Conservation (phyloP, 2,888 invertebrate genomes). For the Serripes groenlandicus region DNA sequence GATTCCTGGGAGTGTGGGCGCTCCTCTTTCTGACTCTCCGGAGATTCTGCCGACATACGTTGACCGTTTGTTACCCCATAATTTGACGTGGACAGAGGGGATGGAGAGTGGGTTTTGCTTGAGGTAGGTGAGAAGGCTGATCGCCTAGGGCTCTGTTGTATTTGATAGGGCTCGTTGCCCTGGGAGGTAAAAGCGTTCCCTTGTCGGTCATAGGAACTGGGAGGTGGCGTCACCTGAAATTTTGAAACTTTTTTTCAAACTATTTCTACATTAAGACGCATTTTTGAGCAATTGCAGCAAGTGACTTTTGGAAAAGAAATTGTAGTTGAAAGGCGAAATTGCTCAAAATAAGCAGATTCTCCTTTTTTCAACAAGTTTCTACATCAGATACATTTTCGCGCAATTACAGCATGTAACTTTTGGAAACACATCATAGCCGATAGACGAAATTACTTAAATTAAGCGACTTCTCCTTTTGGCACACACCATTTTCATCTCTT, state of each 20-base stretch:
- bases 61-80: constrained; percentile 56
- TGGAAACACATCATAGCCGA: too few species aligned
- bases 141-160: constrained; percentile 51
- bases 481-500: too few species aligned
- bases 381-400: too few species aligned
- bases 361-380: too few species aligned
- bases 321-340: too few species aligned
- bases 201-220: constrained; percentile 24
- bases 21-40: constrained; percentile 47
- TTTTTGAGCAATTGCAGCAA: too few species aligned
- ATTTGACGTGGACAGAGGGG: constrained; percentile 53
- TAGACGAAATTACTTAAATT: too few species aligned
- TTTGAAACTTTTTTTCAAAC: not conserved
- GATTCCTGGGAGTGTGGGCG: constrained; percentile 50
- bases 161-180: constrained; percentile 20
- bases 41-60: constrained; percentile 44
- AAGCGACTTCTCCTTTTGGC: too few species aligned
- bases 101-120: constrained; percentile 65
- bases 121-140: constrained; percentile 62
- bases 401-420: too few species aligned
- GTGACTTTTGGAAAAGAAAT: too few species aligned
- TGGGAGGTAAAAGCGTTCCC: constrained; percentile 26
- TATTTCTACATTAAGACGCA: too few species aligned
- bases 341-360: too few species aligned
- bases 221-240: constrained; percentile 62